Conservation (phyloP, 1,140 invertebrate species). For the Neodiprion fabricii region DNA sequence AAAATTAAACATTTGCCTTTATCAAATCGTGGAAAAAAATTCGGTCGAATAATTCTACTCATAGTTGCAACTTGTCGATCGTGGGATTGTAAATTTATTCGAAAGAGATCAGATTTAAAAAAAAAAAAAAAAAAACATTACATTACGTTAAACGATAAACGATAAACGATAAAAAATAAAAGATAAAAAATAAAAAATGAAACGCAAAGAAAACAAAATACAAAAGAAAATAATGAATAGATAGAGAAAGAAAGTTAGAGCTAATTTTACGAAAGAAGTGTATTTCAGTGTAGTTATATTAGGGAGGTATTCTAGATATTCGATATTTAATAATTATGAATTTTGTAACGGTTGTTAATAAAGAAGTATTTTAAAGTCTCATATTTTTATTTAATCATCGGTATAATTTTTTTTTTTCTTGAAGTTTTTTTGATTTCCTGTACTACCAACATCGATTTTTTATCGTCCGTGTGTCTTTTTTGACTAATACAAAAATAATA, state of each 20-base stretch:
- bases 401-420: background rate
- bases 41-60: too few species aligned
- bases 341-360: slow-evolving; percentile 1
- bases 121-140: too few species aligned
- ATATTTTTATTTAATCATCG: background rate
- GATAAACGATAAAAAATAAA: too few species aligned
- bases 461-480: background rate
- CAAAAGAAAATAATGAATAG: background rate
- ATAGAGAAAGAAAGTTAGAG: background rate
- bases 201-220: background rate
- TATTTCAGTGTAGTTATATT: background rate
- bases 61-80: too few species aligned
- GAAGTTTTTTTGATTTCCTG: too few species aligned
- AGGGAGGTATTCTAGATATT: background rate
- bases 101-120: too few species aligned
- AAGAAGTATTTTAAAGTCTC: slow-evolving; percentile 3
- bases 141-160: too few species aligned
- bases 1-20: too few species aligned
- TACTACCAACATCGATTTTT: background rate
- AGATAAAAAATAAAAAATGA: background rate
- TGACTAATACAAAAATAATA: background rate
- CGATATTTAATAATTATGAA: background rate
- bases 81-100: too few species aligned
- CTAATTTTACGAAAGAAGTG: slow-evolving; percentile 1
- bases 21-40: too few species aligned